phyloP scores from a whole-genome alignment of 2,888 invertebrate species.

The Sabellastarte sp. region DNA sequence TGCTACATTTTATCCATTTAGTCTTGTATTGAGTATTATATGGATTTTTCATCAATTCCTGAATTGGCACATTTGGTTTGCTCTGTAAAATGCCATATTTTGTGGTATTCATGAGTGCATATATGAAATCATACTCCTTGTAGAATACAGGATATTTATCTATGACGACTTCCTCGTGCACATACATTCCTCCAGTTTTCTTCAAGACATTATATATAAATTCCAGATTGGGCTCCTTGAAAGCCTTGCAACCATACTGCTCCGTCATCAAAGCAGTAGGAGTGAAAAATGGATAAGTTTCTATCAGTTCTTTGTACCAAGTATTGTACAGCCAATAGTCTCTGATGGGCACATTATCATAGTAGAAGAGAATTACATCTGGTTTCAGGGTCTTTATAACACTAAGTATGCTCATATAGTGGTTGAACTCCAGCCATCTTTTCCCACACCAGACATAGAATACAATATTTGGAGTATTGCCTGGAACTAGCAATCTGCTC shows the following conservation, averaged over 20 bases:
- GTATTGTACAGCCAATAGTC: slow-evolving; percentile 37
- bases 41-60: not conserved
- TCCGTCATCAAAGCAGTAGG: slow-evolving; percentile 3
- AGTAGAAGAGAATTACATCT: slow-evolving; percentile 46
- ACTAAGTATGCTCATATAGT: slow-evolving; percentile 49
- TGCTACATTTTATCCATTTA: not conserved
- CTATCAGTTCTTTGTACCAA: slow-evolving; percentile 29
- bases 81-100: slow-evolving; percentile 22
- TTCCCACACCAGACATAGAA: slow-evolving; percentile 49
- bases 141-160: slow-evolving; percentile 14
- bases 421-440: slow-evolving; percentile 41
- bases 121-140: slow-evolving; percentile 15
- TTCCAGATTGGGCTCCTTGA: slow-evolving; percentile 10
- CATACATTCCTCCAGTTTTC: slow-evolving; percentile 41
- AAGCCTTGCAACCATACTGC: slow-evolving; percentile 16
- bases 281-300: slow-evolving; percentile 25
- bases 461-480: slow-evolving; percentile 29
- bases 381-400: slow-evolving; percentile 43
- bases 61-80: not conserved
- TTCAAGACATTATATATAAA: slow-evolving; percentile 30
- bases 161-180: slow-evolving; percentile 35
- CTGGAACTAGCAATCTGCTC: slow-evolving; percentile 13
- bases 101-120: slow-evolving; percentile 13
- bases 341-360: slow-evolving; percentile 30
- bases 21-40: not conserved